Conservation (phyloP, 2,888 invertebrate species). For the Tinea trinotella region DNA sequence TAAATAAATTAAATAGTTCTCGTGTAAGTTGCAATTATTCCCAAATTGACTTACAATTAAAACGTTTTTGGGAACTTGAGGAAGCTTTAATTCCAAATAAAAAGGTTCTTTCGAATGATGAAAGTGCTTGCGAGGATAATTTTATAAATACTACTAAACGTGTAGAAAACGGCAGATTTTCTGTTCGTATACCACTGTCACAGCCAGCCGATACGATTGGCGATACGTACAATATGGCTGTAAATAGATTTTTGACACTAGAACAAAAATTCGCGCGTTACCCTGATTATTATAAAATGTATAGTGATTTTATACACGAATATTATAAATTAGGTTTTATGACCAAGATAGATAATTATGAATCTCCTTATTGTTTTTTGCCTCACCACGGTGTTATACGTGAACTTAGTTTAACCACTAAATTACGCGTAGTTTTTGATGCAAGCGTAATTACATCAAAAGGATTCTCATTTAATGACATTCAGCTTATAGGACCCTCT, state of each 20-base stretch:
- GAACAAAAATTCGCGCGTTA: slow-evolving; percentile 22
- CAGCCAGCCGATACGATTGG: slow-evolving; percentile 23
- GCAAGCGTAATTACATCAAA: slow-evolving; percentile 22
- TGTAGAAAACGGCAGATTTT: slow-evolving; percentile 23
- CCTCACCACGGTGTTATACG: slow-evolving; percentile 24
- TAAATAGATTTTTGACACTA: slow-evolving; percentile 22
- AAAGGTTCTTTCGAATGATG: slow-evolving; percentile 10
- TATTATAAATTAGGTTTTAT: slow-evolving; percentile 23
- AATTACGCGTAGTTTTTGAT: slow-evolving; percentile 24
- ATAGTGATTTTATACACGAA: slow-evolving; percentile 23
- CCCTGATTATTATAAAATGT: slow-evolving; percentile 21
- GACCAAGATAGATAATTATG: slow-evolving; percentile 15
- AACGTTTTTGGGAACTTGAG: slow-evolving; percentile 25
- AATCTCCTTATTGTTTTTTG: slow-evolving; percentile 22
- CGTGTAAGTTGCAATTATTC: slow-evolving; percentile 22
- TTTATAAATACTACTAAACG: slow-evolving; percentile 23
- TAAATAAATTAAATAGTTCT: slow-evolving; percentile 7
- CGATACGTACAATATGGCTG: slow-evolving; percentile 22
- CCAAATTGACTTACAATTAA: slow-evolving; percentile 20
- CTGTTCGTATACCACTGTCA: slow-evolving; percentile 24
- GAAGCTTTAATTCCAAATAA: slow-evolving; percentile 21
- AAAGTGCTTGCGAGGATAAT: slow-evolving; percentile 23
- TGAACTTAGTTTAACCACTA: slow-evolving; percentile 22
- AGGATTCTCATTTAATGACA: slow-evolving; percentile 26
- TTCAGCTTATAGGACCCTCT: slow-evolving; percentile 25